Evolutionary conservation across 2,797 vertebrate species (phyloP).

Genomic region (Diceros bicornis): DNA sequence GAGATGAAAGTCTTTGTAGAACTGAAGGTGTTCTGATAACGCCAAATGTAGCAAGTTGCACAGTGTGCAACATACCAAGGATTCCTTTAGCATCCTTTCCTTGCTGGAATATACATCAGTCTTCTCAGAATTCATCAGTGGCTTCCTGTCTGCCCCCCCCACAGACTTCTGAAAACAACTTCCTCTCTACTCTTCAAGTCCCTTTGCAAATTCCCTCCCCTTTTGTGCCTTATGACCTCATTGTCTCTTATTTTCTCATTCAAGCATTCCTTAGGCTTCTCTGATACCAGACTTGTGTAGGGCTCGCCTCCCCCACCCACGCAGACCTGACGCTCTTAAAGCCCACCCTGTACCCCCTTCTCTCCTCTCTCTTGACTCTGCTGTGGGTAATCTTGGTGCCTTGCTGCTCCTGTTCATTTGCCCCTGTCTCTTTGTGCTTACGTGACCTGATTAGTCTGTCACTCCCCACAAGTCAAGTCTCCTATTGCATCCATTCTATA

Average conservation of each 20-base stretch:
- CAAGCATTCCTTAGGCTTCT: not conserved
- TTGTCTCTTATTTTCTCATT: not conserved
- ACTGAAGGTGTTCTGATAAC: slow-evolving; percentile 1
- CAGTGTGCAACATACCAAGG: not conserved
- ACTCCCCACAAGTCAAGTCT: not conserved
- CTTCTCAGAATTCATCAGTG: slow-evolving; percentile 58
- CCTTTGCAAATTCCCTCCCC: not conserved
- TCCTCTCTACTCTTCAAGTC: slow-evolving; percentile 2
- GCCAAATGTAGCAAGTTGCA: slow-evolving; percentile 38
- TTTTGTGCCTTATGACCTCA: not conserved
- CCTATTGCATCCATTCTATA: not conserved
- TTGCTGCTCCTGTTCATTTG: not conserved
- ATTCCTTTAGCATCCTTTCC: slow-evolving; percentile 18
- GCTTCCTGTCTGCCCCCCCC: slow-evolving; percentile 29
- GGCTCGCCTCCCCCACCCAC: not conserved
- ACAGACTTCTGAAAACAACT: slow-evolving; percentile 2
- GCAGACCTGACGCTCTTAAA: not conserved
- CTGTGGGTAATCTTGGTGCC: not conserved
- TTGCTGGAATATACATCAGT: not conserved
- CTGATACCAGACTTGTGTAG: not conserved
- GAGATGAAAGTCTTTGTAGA: slow-evolving; percentile 32
- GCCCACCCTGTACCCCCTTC: not conserved
- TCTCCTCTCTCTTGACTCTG: not conserved
- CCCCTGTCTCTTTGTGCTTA: not conserved
- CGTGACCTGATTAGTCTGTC: not conserved